Base-by-base conservation (phyloP, 2,113 vertebrate species). In the Gallinago media region DNA sequence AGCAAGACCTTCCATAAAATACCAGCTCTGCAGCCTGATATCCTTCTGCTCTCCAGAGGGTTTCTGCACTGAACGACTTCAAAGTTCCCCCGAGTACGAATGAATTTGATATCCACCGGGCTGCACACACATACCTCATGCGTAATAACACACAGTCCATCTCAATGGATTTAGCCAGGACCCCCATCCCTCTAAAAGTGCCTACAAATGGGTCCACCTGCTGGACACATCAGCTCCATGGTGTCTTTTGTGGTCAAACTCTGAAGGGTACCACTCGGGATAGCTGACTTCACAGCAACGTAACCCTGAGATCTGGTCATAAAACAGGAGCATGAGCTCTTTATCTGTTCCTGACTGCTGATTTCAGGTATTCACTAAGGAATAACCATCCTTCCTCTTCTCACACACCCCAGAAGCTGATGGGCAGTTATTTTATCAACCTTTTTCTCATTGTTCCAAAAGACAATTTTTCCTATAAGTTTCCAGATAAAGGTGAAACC, bases 181-280 rank as follows among this genome's bases (percentile, higher is more conserved):
- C 2, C 21, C 15, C 49, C 36, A 20, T 59, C 14, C 21, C 38
- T 21, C 46, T 61, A 29, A 52, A 31, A 1, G 0, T 15, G 61
- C 9, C 32, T 20, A 4, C 1, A 3, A 36, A 49, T 11, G 23
- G 38, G 19, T 40, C 9, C 32, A 17, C 0, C 0, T 46, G 52
- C 14, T 74, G 82, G 22, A 79, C 56, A 44, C 27, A 23, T 36
- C 54, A 46, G 59, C 34, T 29, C 42, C 29, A 1, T 0, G 26
- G 27, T n/a, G 23, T 14, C n/a, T 80, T 79, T 25, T 73, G 54
- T 20, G 18, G 61, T 3, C 13, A 1, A 44, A 3, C 38, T 54
- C 49, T 82, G 47, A 84, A 77, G 15, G 54, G 22, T 73, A 49
- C 16, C 25, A 13, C 54, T 38, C 3, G 11, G 31, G 25, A 55